Evolutionary conservation across 2,888 invertebrate species (phyloP), one percentile per base, ranked within the genome.

Genomic region (Cryptus viduatorius): DNA sequence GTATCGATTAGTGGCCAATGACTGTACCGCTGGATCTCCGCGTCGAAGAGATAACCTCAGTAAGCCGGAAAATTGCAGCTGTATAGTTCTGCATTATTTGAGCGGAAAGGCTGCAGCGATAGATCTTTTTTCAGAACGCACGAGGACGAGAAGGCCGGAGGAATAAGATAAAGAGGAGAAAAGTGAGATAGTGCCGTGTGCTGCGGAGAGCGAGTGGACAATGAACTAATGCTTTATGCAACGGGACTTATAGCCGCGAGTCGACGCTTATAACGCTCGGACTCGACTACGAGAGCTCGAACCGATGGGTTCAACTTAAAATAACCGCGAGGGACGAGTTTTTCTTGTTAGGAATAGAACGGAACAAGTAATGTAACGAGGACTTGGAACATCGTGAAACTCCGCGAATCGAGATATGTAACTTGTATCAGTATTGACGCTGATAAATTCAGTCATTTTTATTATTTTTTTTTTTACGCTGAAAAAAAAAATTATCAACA

Each of bases 81-180:
- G 83, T 83, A 83, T 76, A 80, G 77, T 73, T 81, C 68, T 87
- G 86, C 80, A 88, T 86, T 87, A 87, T 88, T 87, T 68, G 67
- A n/a, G 46, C n/a, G 42, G 12, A 24, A 50, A 46, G 24, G 48
- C n/a, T 61, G 59, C 19, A 75, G 50, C 61, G 68, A 24, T 42
- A 42, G 42, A 79, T 37, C 42, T 79, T 79, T 71, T 71, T 71
- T 19, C 44, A n/a, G 46, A 48, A 50, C 16, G 29, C 56, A 31
- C 29, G 61, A 64, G 72, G 72, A 67, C 44, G 72, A 16, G 19
- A 56, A 56, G 56, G 24, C 24, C 59, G 53, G 79, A 61, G 50
- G 73, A 79, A 53, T 44, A 56, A 68, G 67, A 68, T 61, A 67
- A 65, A 79, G 50, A 73, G 67, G 42, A 56, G 59, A 78, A 75